Base-by-base conservation (phyloP, 2,888 invertebrate genomes). In the Spilosoma lubricipeda region DNA sequence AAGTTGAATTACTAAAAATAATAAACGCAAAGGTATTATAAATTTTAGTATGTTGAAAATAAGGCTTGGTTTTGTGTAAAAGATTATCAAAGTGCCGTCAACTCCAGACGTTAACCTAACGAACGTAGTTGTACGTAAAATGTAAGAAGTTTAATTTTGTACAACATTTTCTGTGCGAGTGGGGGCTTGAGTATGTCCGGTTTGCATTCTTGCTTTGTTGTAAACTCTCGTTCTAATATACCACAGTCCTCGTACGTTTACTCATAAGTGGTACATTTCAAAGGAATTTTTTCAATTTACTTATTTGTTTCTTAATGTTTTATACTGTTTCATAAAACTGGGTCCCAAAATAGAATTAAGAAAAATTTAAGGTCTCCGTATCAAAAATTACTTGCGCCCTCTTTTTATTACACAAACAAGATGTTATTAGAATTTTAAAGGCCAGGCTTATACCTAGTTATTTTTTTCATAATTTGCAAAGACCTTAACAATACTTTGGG, bases 71-170 rank as follows among this genome's bases (percentile, higher is more conserved):
- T 63, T 83, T 30, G 67, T 30, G 71, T 76, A 72, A n/a, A 18
- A 45, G 27, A 30, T 42, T 70, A 20, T 45, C 66, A 80, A 74
- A 73, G 77, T 81, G 84, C 82, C 70, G 82, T 83, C 85, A 82
- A 82, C 77, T 82, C 77, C 82, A 83, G 84, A 80, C 78, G 80
- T n/a, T 77, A 82, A 75, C 82, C 75, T 67, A 82, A 76, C 77
- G 71, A 77, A 80, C 75, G 76, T 72, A 69, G 30, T 45, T 72
- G 64, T 27, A 65, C 36, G 5, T 65, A 27, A 72, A 71, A 42
- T 39, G 39, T 64, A 67, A 82, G 83, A 79, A 83, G 81, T 74
- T 69, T 67, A 33, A 77, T 74, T 79, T 72, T 18, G 73, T 36
- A 13, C 75, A 76, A 72, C 33, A 33, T 0, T 59, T 72, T 71